phyloP scores from a whole-genome alignment of 2,888 invertebrate genomes.

The Brachypterus glaber region DNA sequence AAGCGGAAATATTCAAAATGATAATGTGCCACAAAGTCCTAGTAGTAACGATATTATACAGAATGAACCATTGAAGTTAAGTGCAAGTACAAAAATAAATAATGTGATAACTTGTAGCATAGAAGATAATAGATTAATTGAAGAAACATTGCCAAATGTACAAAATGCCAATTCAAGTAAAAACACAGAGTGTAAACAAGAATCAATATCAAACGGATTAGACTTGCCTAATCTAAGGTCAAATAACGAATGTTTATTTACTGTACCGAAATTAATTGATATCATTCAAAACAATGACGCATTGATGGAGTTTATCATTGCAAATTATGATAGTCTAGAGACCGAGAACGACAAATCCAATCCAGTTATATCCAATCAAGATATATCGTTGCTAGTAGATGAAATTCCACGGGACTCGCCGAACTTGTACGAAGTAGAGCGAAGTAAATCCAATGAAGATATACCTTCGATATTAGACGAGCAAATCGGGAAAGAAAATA shows the following conservation, averaged over 20 bases:
- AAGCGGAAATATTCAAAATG: constrained; percentile 3
- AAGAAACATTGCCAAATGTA: background rate
- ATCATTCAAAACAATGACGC: constrained; percentile 32
- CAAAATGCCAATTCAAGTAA: too few species aligned
- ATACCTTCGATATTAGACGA: background rate
- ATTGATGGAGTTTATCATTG: constrained; percentile 30
- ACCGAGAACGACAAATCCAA: background rate
- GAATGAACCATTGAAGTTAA: background rate
- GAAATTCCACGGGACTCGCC: background rate
- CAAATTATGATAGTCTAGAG: constrained; percentile 15
- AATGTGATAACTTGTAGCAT: background rate
- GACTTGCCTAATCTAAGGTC: too few species aligned
- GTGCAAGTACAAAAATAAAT: background rate
- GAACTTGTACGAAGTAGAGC: background rate
- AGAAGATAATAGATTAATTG: background rate
- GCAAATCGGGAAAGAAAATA: background rate
- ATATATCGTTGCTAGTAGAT: too few species aligned
- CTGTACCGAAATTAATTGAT: constrained; percentile 31
- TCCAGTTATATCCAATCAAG: too few species aligned
- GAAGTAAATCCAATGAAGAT: background rate
- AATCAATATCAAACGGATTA: background rate
- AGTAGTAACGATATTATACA: constrained; percentile 11
- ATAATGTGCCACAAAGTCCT: constrained; percentile 3
- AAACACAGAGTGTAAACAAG: too few species aligned
- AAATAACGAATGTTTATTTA: too few species aligned